phyloP scores from a whole-genome alignment of 2,888 invertebrate genomes.

The Ochropleura leucogaster region DNA sequence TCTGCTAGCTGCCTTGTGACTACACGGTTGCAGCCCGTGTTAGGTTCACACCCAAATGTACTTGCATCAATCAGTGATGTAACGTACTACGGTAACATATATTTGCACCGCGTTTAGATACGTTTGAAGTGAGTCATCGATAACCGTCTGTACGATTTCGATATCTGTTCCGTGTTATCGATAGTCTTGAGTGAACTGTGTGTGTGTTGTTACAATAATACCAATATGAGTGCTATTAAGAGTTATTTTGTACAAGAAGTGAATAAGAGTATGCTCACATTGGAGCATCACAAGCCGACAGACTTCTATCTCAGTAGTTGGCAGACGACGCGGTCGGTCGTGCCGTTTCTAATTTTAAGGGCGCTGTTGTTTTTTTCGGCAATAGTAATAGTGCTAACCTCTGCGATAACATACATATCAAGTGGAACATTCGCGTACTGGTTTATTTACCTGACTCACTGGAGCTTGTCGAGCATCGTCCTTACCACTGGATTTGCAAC shows the following conservation, averaged over 20 bases:
- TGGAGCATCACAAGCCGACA: conserved; percentile 80
- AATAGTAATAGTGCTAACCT: conserved; percentile 79
- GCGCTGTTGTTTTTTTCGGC: conserved; percentile 79
- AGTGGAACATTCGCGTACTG: conserved; percentile 77
- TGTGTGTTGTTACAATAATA: conserved; percentile 57
- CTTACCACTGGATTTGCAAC: conserved; percentile 80
- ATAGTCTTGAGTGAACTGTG: conserved; percentile 65
- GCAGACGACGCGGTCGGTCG: conserved; percentile 83
- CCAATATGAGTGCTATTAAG: conserved; percentile 80
- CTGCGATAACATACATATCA: conserved; percentile 76
- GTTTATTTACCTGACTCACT: conserved; percentile 90
- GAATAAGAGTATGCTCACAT: conserved; percentile 75
- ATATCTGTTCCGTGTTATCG: conserved; percentile 67
- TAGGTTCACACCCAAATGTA: conserved; percentile 32
- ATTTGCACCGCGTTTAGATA: conserved; percentile 72
- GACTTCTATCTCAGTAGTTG: conserved; percentile 86
- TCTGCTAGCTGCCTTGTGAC: not conserved
- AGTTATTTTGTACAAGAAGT: conserved; percentile 82
- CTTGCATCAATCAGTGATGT: conserved; percentile 25
- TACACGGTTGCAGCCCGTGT: conserved; percentile 1
- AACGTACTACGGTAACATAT: conserved; percentile 50
- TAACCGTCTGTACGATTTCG: conserved; percentile 58
- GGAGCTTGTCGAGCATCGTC: conserved; percentile 84
- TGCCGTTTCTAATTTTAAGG: conserved; percentile 83
- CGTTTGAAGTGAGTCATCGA: conserved; percentile 66